A percentile compares a stretch with the other conserved stretches of the same genome.
phyloP scores from a whole-genome alignment of 2,888 invertebrate genomes.

The Tortrix viridana region DNA sequence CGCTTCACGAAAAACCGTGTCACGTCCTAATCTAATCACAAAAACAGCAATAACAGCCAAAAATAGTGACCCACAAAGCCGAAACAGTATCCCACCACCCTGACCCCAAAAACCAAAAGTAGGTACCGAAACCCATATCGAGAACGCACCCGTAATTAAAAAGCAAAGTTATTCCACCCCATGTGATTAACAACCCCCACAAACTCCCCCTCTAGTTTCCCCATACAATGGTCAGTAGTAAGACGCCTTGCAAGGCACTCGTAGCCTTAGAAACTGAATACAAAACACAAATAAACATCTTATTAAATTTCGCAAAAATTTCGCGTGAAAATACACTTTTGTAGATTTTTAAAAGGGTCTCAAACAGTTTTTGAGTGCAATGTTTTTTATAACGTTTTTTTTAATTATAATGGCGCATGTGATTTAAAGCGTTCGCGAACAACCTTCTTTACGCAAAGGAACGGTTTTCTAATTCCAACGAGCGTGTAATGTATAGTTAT shows the following conservation, averaged over 20 bases:
- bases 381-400: slow-evolving; percentile 14
- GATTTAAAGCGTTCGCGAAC: slow-evolving; percentile 60
- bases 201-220: slow-evolving; percentile 61
- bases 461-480: slow-evolving; percentile 49
- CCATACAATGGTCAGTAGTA: slow-evolving; percentile 78
- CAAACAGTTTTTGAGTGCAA: not conserved
- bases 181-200: slow-evolving; percentile 68
- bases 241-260: slow-evolving; percentile 70
- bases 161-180: slow-evolving; percentile 80
- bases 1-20: slow-evolving; percentile 10
- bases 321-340: slow-evolving; percentile 33
- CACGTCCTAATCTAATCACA: slow-evolving; percentile 25
- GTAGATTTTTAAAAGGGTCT: not conserved
- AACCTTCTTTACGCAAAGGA: slow-evolving; percentile 50
- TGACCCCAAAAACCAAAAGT: slow-evolving; percentile 57
- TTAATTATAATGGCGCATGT: slow-evolving; percentile 57
- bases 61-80: slow-evolving; percentile 37
- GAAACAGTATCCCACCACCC: slow-evolving; percentile 42
- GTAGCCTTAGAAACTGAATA: slow-evolving; percentile 78
- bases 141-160: slow-evolving; percentile 80
- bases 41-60: slow-evolving; percentile 24
- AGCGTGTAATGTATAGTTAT: slow-evolving; percentile 44
- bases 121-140: slow-evolving; percentile 52
- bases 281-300: slow-evolving; percentile 80
- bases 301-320: slow-evolving; percentile 45